phyloP scores from a whole-genome alignment of 1,140 invertebrate species.

The Telenomus remus region DNA sequence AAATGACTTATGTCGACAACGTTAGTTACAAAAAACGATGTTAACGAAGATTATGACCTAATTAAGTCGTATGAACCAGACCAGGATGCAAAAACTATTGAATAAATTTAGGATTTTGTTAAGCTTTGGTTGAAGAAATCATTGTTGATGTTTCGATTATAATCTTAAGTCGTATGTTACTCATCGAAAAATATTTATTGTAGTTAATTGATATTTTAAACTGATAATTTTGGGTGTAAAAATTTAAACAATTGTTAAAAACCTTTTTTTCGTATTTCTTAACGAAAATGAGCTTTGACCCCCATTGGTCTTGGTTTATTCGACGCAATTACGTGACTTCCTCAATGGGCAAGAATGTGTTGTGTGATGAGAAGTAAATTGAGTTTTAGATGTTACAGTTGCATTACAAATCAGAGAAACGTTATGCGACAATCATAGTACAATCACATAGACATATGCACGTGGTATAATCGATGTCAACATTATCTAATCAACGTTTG shows the following conservation, averaged over 20 bases:
- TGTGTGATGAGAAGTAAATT: slow-evolving; percentile 34
- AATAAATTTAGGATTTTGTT: not conserved
- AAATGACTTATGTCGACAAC: slow-evolving; percentile 30
- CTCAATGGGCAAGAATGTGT: slow-evolving; percentile 20
- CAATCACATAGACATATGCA: slow-evolving; percentile 53
- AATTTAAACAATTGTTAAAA: no score
- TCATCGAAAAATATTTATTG: no score
- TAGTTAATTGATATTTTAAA: no score
- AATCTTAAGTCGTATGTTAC: no score
- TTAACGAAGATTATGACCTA: slow-evolving; percentile 4
- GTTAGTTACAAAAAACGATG: slow-evolving; percentile 17
- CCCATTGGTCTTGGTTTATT: slow-evolving; percentile 19
- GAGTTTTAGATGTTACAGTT: slow-evolving; percentile 44
- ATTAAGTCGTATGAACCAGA: slow-evolving; percentile 10
- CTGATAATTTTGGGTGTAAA: no score
- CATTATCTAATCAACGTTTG: not conserved
- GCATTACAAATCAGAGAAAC: slow-evolving; percentile 51
- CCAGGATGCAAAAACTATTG: not conserved
- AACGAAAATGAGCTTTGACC: slow-evolving; percentile 2
- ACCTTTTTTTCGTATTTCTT: no score
- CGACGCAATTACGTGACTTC: slow-evolving; percentile 21
- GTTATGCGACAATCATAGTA: slow-evolving; percentile 59
- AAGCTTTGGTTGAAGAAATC: no score
- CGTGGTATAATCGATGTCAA: slow-evolving; percentile 31
- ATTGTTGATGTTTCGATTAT: no score